These are phyloP conservation scores for Gambusia holbrooki DNA, from an alignment of 2,113 vertebrate species.

Conservation along the genomic window DNA sequence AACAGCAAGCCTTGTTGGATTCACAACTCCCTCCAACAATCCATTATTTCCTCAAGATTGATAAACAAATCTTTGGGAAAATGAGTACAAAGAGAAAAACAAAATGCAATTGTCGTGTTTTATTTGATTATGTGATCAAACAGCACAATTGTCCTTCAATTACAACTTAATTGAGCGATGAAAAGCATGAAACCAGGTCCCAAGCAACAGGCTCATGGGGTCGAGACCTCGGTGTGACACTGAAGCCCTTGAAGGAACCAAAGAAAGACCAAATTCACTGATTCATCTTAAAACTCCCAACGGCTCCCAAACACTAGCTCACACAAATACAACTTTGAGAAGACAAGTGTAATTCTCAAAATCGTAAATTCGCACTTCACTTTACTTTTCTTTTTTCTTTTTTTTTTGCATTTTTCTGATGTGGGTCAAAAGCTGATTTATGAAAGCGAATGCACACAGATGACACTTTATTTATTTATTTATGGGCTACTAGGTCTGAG, in stretches of 20 bases:
- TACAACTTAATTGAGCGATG: constrained; percentile 22
- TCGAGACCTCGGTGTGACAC: constrained; percentile 43
- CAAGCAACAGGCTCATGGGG: constrained; percentile 11
- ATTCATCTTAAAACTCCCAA: background rate
- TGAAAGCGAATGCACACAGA: background rate
- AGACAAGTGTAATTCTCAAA: background rate
- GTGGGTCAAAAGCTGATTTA: too few relatives aligned
- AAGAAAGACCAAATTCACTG: background rate
- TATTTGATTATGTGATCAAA: constrained; percentile 12
- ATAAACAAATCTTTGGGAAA: background rate
- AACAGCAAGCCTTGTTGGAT: background rate
- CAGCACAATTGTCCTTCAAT: background rate
- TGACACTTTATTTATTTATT: background rate
- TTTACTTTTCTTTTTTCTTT: background rate
- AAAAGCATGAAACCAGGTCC: constrained; percentile 31
- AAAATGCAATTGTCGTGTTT: background rate
- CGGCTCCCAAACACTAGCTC: background rate
- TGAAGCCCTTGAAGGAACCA: background rate
- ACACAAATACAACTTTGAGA: background rate
- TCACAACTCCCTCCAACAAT: background rate
- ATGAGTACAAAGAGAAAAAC: background rate
- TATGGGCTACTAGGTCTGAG: background rate
- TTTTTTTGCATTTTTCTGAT: background rate
- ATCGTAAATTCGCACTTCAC: background rate
- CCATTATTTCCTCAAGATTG: background rate